These are phyloP conservation scores for Elaeidobius kamerunicus DNA, from an alignment of 2,888 invertebrate genomes.

Conservation along the genomic window DNA sequence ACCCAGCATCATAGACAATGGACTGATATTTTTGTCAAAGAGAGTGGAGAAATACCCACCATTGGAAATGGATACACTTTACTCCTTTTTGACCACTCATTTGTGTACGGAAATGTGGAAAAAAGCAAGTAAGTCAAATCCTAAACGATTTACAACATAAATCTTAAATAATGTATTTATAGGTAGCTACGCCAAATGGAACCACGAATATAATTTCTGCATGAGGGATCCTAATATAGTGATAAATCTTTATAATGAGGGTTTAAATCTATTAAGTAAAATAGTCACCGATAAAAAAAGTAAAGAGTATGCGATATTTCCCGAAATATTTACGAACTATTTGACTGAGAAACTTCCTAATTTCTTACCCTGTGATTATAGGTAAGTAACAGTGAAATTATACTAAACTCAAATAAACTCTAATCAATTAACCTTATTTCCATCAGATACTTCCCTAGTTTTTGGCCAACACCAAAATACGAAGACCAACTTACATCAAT, in stretches of 20 bases:
- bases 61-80: conserved; percentile 58
- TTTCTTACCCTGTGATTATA: conserved; percentile 62
- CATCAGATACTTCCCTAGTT: conserved; percentile 59
- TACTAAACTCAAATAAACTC: neutral
- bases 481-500: conserved; percentile 53
- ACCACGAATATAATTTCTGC: conserved; percentile 49
- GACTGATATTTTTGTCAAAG: conserved; percentile 52
- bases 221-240: conserved; percentile 58
- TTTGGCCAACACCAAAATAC: conserved; percentile 56
- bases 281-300: conserved; percentile 60
- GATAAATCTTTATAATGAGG: conserved; percentile 64
- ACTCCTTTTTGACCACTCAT: conserved; percentile 56
- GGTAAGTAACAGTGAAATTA: conserved; percentile 12
- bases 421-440: neutral
- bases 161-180: conserved; percentile 2
- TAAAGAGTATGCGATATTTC: conserved; percentile 60
- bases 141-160: neutral
- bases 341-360: conserved; percentile 51
- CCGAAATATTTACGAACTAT: conserved; percentile 60
- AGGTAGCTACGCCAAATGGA: conserved; percentile 45
- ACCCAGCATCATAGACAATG: conserved; percentile 38
- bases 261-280: conserved; percentile 59
- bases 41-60: conserved; percentile 53
- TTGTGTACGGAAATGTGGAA: conserved; percentile 64
- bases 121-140: conserved; percentile 50